Evolutionary conservation across 2,797 vertebrate genomes (phyloP).

Genomic region (Zenarchopterus dispar): DNA sequence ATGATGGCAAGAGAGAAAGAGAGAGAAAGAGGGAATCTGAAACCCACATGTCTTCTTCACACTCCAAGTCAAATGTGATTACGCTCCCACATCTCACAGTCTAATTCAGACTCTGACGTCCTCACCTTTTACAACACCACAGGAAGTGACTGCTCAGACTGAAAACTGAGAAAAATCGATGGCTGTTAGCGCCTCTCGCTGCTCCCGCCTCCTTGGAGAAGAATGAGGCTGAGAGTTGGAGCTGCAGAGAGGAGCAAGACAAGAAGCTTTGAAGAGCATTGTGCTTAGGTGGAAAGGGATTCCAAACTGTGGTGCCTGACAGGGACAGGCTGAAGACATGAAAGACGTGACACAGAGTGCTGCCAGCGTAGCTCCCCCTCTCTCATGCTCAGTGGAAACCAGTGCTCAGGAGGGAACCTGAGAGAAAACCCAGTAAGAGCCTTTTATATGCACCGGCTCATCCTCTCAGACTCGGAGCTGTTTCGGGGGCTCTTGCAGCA

Average conservation of each 20-base stretch:
- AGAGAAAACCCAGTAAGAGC: slow-evolving; percentile 61
- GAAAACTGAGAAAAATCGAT: slow-evolving; percentile 59
- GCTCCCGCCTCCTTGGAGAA: slow-evolving; percentile 35
- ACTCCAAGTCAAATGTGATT: slow-evolving; percentile 70
- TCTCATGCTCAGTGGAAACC: slow-evolving; percentile 45
- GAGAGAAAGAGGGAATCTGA: slow-evolving; percentile 41
- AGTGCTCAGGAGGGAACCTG: slow-evolving; percentile 63
- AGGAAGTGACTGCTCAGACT: slow-evolving; percentile 49
- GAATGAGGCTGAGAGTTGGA: slow-evolving; percentile 31
- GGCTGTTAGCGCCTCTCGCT: slow-evolving; percentile 22
- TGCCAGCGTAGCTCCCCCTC: slow-evolving; percentile 49
- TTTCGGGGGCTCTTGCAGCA: slow-evolving; percentile 60
- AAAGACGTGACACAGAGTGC: slow-evolving; percentile 49
- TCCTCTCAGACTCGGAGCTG: slow-evolving; percentile 67
- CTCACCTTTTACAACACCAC: slow-evolving; percentile 40
- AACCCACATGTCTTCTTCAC: slow-evolving; percentile 53
- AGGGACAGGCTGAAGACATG: slow-evolving; percentile 53
- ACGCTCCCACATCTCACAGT: slow-evolving; percentile 49
- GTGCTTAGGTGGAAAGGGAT: slow-evolving; percentile 55
- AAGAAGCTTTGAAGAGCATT: slow-evolving; percentile 64
- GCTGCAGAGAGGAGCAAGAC: slow-evolving; percentile 37
- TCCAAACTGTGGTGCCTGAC: slow-evolving; percentile 54
- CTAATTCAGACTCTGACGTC: slow-evolving; percentile 41
- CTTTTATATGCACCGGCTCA: slow-evolving; percentile 61
- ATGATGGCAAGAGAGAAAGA: slow-evolving; percentile 15